A percentile compares a stretch with the other conserved stretches of the same genome.
These are phyloP conservation scores for Heliocidaris erythrogramma DNA, from an alignment of 35 echinoderm and acorn worm species.

Conservation along the genomic window DNA sequence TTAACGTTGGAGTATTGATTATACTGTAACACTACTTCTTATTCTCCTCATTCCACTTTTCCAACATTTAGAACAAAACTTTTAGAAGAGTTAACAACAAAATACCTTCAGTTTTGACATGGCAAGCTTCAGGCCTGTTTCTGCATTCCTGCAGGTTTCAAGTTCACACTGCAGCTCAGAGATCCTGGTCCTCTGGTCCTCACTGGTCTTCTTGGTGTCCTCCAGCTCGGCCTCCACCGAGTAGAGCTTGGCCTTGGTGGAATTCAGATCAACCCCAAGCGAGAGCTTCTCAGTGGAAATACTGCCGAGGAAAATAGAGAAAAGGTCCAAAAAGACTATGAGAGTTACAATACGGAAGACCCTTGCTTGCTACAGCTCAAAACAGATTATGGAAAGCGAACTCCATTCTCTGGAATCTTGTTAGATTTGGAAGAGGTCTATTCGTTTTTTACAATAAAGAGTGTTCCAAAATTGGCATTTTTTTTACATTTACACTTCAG, in stretches of 20 bases:
- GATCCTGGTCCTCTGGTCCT: not conserved
- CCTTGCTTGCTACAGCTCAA: too few relatives aligned
- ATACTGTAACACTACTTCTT: too few relatives aligned
- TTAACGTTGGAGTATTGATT: too few relatives aligned
- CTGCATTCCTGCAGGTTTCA: slow-evolving; percentile 25
- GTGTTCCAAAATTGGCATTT: too few relatives aligned
- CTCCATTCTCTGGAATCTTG: too few relatives aligned
- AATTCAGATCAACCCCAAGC: slow-evolving; percentile 23
- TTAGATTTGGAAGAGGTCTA: too few relatives aligned
- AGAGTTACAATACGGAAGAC: too few relatives aligned
- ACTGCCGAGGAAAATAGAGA: not conserved
- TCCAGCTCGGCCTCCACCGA: slow-evolving; percentile 27
- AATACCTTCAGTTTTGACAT: not conserved
- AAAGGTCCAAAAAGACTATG: too few relatives aligned
- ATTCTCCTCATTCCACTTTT: not conserved
- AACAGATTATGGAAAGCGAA: too few relatives aligned
- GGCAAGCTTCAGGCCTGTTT: not conserved
- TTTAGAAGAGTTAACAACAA: not conserved
- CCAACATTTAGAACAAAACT: not conserved
- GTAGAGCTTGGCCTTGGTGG: slow-evolving; percentile 17
- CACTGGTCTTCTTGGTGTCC: slow-evolving; percentile 14
- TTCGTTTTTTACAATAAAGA: too few relatives aligned
- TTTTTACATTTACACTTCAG: too few relatives aligned
- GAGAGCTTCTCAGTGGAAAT: slow-evolving; percentile 26
- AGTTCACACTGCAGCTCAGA: slow-evolving; percentile 18